Percentiles rank a stretch among this genome's conserved stretches.
Conservation (phyloP, 2,113 vertebrate species). For the Trichomycterus rosablanca region DNA sequence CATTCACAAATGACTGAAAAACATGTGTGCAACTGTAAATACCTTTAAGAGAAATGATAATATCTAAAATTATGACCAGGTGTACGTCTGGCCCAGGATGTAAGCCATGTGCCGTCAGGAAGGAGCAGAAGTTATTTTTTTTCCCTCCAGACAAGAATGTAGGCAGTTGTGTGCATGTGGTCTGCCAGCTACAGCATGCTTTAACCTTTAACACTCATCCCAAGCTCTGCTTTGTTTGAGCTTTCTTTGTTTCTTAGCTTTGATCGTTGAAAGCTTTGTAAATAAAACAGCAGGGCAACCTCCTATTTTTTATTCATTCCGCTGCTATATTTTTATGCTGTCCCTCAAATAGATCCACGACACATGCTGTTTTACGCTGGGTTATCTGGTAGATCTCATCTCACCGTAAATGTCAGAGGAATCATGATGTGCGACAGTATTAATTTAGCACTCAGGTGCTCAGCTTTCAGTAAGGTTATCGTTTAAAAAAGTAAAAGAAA, state of each 20-base stretch:
- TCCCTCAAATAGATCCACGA: background rate
- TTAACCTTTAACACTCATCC: constrained; percentile 16
- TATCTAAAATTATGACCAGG: no score
- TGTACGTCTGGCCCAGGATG: no score
- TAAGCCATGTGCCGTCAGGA: no score
- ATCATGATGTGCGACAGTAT: constrained; percentile 36
- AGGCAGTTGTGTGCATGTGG: background rate
- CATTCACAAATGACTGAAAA: no score
- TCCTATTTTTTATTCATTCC: background rate
- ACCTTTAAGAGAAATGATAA: no score
- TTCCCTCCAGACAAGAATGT: background rate
- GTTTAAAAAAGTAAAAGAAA: no score
- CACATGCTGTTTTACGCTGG: background rate
- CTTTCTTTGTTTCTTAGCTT: constrained; percentile 16
- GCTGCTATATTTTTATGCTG: background rate
- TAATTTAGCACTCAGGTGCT: no score
- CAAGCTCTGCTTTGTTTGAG: constrained; percentile 7
- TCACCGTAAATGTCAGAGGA: constrained; percentile 30
- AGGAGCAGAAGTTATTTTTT: no score
- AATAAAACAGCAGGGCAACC: background rate
- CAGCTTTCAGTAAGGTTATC: no score
- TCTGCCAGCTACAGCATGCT: constrained; percentile 5
- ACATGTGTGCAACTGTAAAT: no score
- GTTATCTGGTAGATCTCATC: constrained; percentile 29
- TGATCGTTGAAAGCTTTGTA: constrained; percentile 12